Evolutionary conservation across 2,113 vertebrate species (phyloP), one percentile per base, ranked within the genome.

Genomic region (Oreochromis spilurus): DNA sequence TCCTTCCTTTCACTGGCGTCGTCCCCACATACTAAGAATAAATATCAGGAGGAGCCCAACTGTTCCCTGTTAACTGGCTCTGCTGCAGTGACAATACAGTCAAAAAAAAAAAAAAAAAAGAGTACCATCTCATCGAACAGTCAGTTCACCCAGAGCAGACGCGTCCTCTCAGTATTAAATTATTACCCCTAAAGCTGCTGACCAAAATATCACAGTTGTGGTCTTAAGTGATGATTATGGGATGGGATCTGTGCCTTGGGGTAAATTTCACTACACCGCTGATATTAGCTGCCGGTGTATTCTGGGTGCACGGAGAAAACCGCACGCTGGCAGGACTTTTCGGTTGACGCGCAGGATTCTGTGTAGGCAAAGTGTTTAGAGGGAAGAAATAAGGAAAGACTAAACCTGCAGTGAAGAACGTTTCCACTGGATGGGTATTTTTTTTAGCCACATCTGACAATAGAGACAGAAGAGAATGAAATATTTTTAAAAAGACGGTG

Each of bases 111-210:
- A 62, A 77, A 29, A 34, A 13, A n/a, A 38, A 45, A 65, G 3
- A 29, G 17, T 67, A 26, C 21, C 3, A 21, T 86, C 11, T 36
- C 7, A 3, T 80, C 62, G 31, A 14, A 24, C 77, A 31, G 58
- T 16, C 65, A 54, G 62, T 52, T 57, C 36, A 54, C 54, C 40
- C 29, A 36, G 12, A 84, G 54, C 38, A 58, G 84, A 84, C 36
- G 14, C 4, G 9, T 55, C 82, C 29, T 65, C 19, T 14, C n/a
- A 26, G 31, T 43, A 83, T 58, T 72, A 72, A 81, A 85, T 81
- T 19, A 90, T 40, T 86, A 57, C 53, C 82, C 81, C 55, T 29
- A 55, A 91, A 87, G 87, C 38, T 89, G 87, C 89, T 87, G 94
- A 92, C 84, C 85, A 48, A 81, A 84, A 89, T 52, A 82, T 84